These are phyloP conservation scores for Lycaon pictus DNA, from an alignment of 2,113 vertebrate genomes.

Conservation along the genomic window DNA sequence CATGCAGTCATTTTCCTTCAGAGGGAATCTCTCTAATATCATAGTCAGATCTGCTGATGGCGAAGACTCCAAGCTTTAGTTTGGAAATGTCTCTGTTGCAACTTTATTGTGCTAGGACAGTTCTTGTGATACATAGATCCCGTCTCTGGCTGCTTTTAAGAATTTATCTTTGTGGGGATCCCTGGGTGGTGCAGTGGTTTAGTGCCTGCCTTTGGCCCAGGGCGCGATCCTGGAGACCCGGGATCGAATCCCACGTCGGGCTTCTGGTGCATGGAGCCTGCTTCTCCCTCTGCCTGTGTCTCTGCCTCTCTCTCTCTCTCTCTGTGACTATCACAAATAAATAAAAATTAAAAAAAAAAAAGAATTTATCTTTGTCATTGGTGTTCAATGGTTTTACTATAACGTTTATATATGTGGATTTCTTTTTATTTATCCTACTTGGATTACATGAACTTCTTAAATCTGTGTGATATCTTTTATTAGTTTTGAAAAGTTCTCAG, in stretches of 20 bases:
- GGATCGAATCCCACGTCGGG: no score
- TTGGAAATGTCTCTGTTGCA: not conserved
- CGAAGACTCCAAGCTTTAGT: not conserved
- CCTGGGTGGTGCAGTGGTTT: no score
- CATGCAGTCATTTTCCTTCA: not conserved
- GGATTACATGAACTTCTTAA: constrained; percentile 28
- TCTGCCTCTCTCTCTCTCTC: no score
- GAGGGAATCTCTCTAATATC: not conserved
- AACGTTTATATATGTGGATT: not conserved
- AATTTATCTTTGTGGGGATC: no score
- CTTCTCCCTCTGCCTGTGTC: no score
- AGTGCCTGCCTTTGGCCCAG: no score
- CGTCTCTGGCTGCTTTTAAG: no score
- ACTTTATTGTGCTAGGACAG: not conserved
- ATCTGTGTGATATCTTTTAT: not conserved
- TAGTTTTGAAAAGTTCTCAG: not conserved
- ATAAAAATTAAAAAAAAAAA: no score
- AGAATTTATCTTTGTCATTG: not conserved
- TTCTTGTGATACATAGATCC: not conserved
- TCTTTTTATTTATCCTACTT: not conserved
- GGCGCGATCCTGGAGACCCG: no score
- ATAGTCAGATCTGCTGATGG: not conserved
- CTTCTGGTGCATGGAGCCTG: no score
- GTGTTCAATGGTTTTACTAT: not conserved
- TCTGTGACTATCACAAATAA: no score